A percentile compares a stretch with the other conserved stretches of the same genome.
These are phyloP conservation scores for Baronia brevicornis DNA, from an alignment of 2,888 invertebrate species.

Conservation along the genomic window DNA sequence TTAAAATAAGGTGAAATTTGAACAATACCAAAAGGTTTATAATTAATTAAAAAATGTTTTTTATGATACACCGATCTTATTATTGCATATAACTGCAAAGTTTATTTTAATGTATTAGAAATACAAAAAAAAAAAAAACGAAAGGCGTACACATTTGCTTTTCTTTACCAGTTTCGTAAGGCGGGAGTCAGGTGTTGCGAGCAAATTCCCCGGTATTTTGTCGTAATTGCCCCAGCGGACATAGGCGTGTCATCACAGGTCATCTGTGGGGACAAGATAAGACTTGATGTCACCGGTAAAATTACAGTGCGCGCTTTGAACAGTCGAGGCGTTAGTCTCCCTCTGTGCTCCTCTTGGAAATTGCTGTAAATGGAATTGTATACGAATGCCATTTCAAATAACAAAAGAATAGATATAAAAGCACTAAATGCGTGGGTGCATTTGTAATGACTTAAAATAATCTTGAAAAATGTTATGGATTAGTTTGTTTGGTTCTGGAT, in stretches of 20 bases:
- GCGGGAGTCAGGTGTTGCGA: constrained; percentile 6
- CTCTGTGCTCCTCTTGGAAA: not conserved
- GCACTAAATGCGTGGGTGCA: too few relatives aligned
- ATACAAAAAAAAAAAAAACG: not conserved
- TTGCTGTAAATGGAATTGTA: not conserved
- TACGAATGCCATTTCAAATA: too few relatives aligned
- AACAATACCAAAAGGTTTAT: too few relatives aligned
- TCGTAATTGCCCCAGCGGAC: constrained; percentile 5
- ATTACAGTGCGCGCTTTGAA: constrained; percentile 29
- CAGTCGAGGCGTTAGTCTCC: constrained; percentile 10
- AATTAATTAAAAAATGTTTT: too few relatives aligned
- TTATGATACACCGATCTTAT: too few relatives aligned
- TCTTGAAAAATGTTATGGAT: too few relatives aligned
- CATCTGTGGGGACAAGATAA: constrained; percentile 20
- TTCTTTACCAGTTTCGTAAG: not conserved
- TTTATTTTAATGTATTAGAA: too few relatives aligned
- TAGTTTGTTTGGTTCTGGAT: too few relatives aligned
- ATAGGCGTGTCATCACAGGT: constrained; percentile 6
- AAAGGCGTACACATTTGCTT: not conserved
- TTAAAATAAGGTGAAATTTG: too few relatives aligned
- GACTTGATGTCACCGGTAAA: constrained; percentile 29
- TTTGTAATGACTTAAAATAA: too few relatives aligned
- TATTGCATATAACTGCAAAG: too few relatives aligned
- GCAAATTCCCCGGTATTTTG: constrained; percentile 10
- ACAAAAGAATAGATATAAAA: too few relatives aligned